phyloP scores from a whole-genome alignment of 2,888 invertebrate genomes.

The Melieria crassipennis region DNA sequence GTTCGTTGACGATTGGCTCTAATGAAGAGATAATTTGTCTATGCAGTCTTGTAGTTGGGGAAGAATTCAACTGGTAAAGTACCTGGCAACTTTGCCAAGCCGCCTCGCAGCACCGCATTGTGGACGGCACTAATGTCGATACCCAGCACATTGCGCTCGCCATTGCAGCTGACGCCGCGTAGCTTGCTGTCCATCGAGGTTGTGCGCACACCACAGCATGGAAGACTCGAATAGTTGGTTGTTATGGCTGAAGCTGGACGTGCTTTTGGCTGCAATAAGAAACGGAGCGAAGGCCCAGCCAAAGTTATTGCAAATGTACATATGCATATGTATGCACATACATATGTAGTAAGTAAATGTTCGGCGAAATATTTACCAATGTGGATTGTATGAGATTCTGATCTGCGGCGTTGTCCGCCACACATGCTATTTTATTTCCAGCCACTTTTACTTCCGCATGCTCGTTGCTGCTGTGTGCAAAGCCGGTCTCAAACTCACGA shows the following conservation, averaged over 20 bases:
- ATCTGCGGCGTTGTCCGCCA: conserved; percentile 39
- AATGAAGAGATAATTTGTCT: neutral
- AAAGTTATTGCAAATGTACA: neutral
- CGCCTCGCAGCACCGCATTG: conserved; percentile 65
- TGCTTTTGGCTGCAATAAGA: conserved; percentile 60
- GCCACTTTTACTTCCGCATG: no score
- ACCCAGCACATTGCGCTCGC: conserved; percentile 63
- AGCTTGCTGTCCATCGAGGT: conserved; percentile 42
- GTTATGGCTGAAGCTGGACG: conserved; percentile 53
- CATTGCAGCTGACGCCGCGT: conserved; percentile 59
- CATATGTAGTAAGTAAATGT: neutral
- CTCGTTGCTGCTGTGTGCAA: conserved; percentile 36
- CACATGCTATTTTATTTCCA: conserved; percentile 24
- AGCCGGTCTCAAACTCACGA: conserved; percentile 51
- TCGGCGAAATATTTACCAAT: conserved; percentile 41
- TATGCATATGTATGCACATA: neutral
- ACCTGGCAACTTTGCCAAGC: conserved; percentile 64
- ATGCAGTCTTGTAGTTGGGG: neutral
- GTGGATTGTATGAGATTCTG: conserved; percentile 48
- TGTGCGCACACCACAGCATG: conserved; percentile 60
- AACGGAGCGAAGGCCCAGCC: neutral
- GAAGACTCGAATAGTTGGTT: conserved; percentile 66
- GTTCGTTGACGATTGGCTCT: conserved; percentile 69
- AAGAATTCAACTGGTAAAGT: conserved; percentile 11
- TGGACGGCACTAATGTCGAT: conserved; percentile 66